Evolutionary conservation across 2,888 invertebrate genomes (phyloP).

Genomic region (Drosophila fulvimacula): DNA sequence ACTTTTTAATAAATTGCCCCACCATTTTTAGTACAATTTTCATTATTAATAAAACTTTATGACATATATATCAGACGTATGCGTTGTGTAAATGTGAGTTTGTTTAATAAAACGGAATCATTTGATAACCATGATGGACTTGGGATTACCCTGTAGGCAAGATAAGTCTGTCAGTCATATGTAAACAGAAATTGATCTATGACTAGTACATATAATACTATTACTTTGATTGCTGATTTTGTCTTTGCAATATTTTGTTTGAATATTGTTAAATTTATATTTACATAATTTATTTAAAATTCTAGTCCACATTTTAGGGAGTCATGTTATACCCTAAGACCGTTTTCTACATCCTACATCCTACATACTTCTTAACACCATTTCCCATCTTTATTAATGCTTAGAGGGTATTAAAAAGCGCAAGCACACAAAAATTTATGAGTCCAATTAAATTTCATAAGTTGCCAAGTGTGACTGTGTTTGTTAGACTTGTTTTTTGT

Average conservation of each 20-base stretch:
- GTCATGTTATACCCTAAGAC: neutral
- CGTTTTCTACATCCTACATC: neutral
- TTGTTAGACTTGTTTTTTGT: conserved; percentile 3
- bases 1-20: conserved; percentile 79
- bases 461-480: conserved; percentile 43
- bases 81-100: conserved; percentile 25
- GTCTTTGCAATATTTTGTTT: neutral
- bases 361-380: neutral
- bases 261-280: neutral
- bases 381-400: conserved; percentile 16
- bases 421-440: conserved; percentile 65
- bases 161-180: neutral
- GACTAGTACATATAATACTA: neutral
- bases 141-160: conserved; percentile 21
- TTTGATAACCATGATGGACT: neutral
- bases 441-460: conserved; percentile 77
- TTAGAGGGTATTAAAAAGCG: conserved; percentile 43
- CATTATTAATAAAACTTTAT: conserved; percentile 81
- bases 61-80: conserved; percentile 68
- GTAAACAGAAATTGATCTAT: neutral
- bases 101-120: conserved; percentile 59
- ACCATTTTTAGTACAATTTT: conserved; percentile 79
- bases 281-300: neutral
- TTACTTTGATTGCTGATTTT: neutral
- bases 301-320: neutral